These are phyloP conservation scores for Distichodus sexfasciatus DNA, from an alignment of 2,797 vertebrate species.

Conservation along the genomic window DNA sequence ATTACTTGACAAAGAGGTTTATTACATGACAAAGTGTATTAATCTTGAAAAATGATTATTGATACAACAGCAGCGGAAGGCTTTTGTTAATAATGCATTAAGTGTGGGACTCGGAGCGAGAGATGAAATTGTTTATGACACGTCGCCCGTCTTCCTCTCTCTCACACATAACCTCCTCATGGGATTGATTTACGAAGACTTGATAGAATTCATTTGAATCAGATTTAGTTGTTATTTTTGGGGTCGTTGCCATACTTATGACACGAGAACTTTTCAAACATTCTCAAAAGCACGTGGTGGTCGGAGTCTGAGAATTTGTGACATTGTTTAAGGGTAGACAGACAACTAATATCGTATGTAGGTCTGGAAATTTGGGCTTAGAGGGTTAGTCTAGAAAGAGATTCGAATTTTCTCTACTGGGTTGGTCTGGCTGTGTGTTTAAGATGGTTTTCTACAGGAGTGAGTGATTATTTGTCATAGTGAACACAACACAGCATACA, in stretches of 20 bases:
- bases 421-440: no score
- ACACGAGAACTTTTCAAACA: background rate
- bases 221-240: background rate
- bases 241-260: background rate
- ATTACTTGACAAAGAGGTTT: constrained; percentile 43
- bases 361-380: no score
- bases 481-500: no score
- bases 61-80: constrained; percentile 43
- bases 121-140: constrained; percentile 34
- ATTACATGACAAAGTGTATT: constrained; percentile 49
- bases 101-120: constrained; percentile 22
- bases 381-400: no score
- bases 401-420: background rate
- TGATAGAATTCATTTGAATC: background rate
- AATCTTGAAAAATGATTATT: constrained; percentile 50
- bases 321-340: background rate
- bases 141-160: constrained; percentile 6
- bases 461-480: no score
- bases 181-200: background rate
- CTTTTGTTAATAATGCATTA: constrained; percentile 52
- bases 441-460: no score
- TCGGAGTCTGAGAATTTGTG: no score
- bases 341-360: background rate
- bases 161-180: constrained; percentile 15
- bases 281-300: background rate